phyloP scores from a whole-genome alignment of 2,113 vertebrate genomes.

The Chaetops frenatus region DNA sequence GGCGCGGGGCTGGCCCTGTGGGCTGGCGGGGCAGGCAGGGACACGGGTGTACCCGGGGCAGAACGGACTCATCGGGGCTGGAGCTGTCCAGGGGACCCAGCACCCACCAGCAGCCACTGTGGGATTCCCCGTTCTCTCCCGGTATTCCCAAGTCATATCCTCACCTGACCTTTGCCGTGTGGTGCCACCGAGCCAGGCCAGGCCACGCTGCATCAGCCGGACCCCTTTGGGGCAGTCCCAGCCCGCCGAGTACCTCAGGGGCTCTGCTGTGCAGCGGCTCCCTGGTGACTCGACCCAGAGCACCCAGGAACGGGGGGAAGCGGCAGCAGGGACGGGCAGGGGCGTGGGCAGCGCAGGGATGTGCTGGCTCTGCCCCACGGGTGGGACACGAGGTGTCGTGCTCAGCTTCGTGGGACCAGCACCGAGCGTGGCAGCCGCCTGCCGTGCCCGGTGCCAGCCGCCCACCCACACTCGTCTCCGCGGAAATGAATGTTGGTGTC shows the following conservation, averaged over 20 bases:
- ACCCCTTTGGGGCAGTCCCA: background rate
- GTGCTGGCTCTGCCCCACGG: background rate
- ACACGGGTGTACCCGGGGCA: background rate
- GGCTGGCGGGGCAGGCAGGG: background rate
- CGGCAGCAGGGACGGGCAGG: accelerated
- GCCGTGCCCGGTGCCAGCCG: background rate
- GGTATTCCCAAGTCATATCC: background rate
- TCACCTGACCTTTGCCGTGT: background rate
- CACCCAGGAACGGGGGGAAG: accelerated
- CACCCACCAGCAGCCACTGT: background rate
- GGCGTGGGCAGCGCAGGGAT: accelerated
- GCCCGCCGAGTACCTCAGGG: background rate
- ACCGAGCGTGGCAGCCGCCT: accelerated
- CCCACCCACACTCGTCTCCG: background rate
- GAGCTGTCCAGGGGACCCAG: background rate
- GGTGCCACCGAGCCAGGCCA: accelerated
- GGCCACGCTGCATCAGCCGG: accelerated
- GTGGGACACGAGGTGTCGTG: accelerated
- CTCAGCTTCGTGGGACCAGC: background rate
- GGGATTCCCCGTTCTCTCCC: background rate
- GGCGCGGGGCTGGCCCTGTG: accelerated
- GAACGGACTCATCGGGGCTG: accelerated
- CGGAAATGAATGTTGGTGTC: background rate
- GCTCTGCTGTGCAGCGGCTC: background rate
- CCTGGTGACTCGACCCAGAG: accelerated